Conservation (phyloP, 2,888 invertebrate genomes). For the Agriotes lineatus region DNA sequence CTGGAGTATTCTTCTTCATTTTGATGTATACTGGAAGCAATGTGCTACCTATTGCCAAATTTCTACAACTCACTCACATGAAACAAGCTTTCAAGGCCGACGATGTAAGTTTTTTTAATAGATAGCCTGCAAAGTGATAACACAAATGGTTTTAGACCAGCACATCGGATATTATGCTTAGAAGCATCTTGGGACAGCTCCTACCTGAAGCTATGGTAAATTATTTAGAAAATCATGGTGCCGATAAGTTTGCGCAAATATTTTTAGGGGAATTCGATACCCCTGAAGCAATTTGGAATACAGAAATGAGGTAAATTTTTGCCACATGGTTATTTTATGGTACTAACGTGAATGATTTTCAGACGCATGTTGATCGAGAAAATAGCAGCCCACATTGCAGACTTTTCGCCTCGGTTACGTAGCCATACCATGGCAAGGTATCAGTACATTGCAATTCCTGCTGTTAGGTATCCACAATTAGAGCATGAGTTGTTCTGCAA, state of each 20-base stretch:
- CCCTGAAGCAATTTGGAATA: conserved; percentile 99
- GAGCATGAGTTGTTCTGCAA: conserved; percentile 98
- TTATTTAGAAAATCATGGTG: conserved; percentile 97
- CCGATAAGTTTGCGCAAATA: conserved; percentile 98
- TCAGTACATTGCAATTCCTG: conserved; percentile 95
- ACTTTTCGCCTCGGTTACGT: conserved; percentile 94
- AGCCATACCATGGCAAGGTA: conserved; percentile 96
- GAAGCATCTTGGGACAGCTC: conserved; percentile 92
- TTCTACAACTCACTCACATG: conserved; percentile 94
- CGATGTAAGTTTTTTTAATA: conserved; percentile 85
- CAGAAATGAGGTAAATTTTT: conserved; percentile 85
- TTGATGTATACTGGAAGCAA: conserved; percentile 99
- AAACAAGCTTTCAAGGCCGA: conserved; percentile 95
- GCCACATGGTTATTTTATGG: background rate
- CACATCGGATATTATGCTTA: conserved; percentile 86
- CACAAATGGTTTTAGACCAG: conserved; percentile 63
- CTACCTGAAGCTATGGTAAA: conserved; percentile 99
- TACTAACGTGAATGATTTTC: conserved; percentile 22
- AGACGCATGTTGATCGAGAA: conserved; percentile 96
- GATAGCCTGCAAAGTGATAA: too few relatives aligned
- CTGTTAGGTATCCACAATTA: conserved; percentile 92
- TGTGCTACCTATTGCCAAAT: conserved; percentile 93
- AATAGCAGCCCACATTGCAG: conserved; percentile 96
- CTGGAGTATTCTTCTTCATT: conserved; percentile 98
- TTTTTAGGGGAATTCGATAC: conserved; percentile 99